phyloP scores from a whole-genome alignment of 2,797 vertebrate species.

The Periparus ater region DNA sequence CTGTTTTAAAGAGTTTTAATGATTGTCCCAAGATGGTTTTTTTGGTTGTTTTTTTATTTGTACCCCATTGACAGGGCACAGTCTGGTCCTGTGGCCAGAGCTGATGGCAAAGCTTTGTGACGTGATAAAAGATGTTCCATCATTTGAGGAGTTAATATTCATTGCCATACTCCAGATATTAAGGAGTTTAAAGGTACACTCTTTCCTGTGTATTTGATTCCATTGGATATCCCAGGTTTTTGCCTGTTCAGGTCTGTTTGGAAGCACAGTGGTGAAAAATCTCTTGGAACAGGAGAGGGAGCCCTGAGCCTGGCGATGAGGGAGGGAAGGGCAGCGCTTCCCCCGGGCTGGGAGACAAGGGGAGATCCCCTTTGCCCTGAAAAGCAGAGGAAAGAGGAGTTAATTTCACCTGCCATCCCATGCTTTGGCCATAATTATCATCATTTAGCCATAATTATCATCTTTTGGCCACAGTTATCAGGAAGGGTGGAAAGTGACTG shows the following conservation, averaged over 20 bases:
- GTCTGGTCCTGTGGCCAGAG: not conserved
- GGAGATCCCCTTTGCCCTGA: not conserved
- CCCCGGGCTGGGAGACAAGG: not conserved
- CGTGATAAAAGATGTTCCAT: accelerated
- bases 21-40: not conserved
- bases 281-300: conserved; percentile 26
- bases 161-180: too few relatives aligned
- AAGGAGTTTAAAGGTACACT: accelerated
- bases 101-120: not conserved
- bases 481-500: not conserved
- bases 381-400: not conserved
- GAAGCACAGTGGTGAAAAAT: not conserved
- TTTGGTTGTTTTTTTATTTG: not conserved
- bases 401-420: accelerated
- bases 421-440: not conserved
- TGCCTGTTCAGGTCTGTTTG: not conserved
- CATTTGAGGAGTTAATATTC: not conserved
- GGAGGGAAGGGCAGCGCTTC: not conserved
- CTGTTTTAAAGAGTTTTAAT: not conserved
- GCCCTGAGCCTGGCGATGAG: not conserved
- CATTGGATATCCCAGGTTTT: not conserved
- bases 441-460: accelerated
- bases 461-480: accelerated
- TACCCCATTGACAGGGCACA: accelerated
- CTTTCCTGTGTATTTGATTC: not conserved